Percentiles rank a stretch among this genome's conserved stretches.
Conservation (phyloP, 2,797 vertebrate species). For the Botia kubotai region DNA sequence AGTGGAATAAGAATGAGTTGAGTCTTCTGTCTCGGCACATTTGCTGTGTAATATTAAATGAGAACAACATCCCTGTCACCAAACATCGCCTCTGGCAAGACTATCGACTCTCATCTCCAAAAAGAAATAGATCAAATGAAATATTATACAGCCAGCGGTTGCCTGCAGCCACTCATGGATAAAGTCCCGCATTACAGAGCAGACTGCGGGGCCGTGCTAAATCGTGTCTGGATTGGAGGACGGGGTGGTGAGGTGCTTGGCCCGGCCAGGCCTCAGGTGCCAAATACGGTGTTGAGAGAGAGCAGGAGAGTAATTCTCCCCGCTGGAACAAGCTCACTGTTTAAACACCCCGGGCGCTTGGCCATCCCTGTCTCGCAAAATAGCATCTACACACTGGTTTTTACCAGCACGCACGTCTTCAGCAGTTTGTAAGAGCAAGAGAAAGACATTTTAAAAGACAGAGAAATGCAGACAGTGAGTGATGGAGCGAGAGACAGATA, state of each 20-base stretch:
- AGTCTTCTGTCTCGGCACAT: constrained; percentile 49
- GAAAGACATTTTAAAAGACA: constrained; percentile 35
- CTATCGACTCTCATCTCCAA: constrained; percentile 56
- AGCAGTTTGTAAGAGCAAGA: constrained; percentile 37
- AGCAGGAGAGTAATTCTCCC: constrained; percentile 76
- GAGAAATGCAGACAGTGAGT: constrained; percentile 27
- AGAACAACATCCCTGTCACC: constrained; percentile 60
- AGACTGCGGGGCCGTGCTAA: constrained; percentile 78
- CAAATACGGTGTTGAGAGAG: constrained; percentile 62
- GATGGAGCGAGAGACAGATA: constrained; percentile 36
- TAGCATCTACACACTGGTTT: constrained; percentile 56
- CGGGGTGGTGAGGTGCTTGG: constrained; percentile 67
- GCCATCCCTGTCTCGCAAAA: constrained; percentile 54
- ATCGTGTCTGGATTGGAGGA: constrained; percentile 75
- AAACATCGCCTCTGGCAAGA: constrained; percentile 61
- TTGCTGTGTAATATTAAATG: constrained; percentile 59
- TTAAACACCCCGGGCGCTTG: constrained; percentile 63
- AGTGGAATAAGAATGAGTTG: constrained; percentile 35
- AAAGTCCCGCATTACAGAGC: constrained; percentile 75
- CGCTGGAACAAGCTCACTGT: constrained; percentile 79
- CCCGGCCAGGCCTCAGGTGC: constrained; percentile 55
- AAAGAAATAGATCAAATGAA: constrained; percentile 62
- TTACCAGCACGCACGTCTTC: constrained; percentile 44
- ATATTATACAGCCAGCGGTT: constrained; percentile 65
- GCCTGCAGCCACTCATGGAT: constrained; percentile 69